Conservation (phyloP, 2,797 vertebrate species). For the Pyrrhura leucotis region DNA sequence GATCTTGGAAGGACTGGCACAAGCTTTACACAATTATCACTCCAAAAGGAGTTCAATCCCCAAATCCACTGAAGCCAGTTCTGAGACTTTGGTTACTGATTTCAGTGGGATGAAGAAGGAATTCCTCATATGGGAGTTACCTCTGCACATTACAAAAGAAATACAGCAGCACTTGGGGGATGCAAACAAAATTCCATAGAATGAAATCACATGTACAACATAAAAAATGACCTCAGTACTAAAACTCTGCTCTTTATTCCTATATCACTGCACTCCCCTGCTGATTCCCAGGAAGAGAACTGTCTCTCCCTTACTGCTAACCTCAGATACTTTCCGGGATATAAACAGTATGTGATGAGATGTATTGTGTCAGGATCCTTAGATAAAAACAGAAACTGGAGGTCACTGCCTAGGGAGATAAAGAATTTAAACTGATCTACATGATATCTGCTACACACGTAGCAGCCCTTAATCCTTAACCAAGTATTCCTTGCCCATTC, state of each 20-base stretch:
- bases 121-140: neutral
- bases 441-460: neutral
- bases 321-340: slow-evolving; percentile 23
- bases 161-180: neutral
- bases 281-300: neutral
- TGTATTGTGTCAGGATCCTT: slow-evolving; percentile 27
- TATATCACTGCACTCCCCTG: neutral
- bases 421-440: neutral
- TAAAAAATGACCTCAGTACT: neutral
- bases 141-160: neutral
- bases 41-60: neutral
- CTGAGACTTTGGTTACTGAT: neutral
- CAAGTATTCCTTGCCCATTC: neutral
- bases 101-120: neutral
- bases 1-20: neutral
- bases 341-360: slow-evolving; percentile 37
- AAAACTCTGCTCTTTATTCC: neutral
- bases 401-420: neutral
- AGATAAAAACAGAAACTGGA: slow-evolving; percentile 17
- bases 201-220: neutral
- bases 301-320: slow-evolving; percentile 8
- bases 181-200: neutral
- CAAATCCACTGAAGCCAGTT: neutral
- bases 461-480: neutral
- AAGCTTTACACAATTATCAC: neutral